These are phyloP conservation scores for Melanocharis versteri DNA, from an alignment of 2,113 vertebrate genomes.

Conservation along the genomic window DNA sequence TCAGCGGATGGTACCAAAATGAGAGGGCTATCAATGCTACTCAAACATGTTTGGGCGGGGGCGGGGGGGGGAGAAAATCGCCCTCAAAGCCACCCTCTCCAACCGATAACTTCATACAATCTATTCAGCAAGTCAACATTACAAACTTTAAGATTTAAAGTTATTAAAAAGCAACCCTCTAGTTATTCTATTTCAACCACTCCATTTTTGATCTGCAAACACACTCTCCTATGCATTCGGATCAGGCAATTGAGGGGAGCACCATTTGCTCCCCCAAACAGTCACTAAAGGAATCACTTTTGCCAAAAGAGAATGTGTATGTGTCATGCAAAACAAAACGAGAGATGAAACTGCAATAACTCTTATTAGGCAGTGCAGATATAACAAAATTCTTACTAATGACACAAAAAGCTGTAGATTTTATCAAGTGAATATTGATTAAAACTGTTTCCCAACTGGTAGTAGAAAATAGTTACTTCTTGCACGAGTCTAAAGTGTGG, in stretches of 20 bases:
- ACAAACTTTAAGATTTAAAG: neutral
- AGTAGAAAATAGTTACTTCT: neutral
- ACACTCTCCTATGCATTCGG: neutral
- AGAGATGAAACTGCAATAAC: neutral
- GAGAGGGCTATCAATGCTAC: neutral
- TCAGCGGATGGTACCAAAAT: neutral
- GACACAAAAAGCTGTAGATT: neutral
- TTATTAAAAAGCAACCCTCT: neutral
- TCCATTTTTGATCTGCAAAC: neutral
- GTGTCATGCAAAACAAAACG: neutral
- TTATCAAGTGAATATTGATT: neutral
- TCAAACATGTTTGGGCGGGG: neutral
- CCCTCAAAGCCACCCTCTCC: neutral
- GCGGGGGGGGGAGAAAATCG: accelerated
- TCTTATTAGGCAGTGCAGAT: neutral
- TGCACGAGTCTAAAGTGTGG: neutral
- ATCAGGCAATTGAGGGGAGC: neutral
- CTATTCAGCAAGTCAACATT: neutral
- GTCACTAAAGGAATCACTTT: neutral
- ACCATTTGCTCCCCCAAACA: neutral
- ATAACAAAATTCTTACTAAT: neutral
- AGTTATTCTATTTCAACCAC: neutral
- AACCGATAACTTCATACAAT: neutral
- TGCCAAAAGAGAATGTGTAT: neutral
- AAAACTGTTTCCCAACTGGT: neutral